Evolutionary conservation across 2,113 vertebrate genomes (phyloP).

Genomic region (Chunga burmeisteri): DNA sequence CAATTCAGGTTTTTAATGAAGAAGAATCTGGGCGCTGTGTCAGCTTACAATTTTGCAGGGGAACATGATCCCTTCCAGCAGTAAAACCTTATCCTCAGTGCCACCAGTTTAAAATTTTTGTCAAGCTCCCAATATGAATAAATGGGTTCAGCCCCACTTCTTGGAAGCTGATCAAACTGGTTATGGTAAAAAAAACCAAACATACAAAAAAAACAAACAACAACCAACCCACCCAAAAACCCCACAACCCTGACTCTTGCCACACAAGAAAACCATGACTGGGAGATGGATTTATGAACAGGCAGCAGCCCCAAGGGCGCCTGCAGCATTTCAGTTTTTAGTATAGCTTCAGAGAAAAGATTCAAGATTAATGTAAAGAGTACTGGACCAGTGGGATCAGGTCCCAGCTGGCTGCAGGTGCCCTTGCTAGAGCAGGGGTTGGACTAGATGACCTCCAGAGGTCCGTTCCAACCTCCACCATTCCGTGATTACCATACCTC

Average conservation of each 20-base stretch:
- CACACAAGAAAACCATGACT: neutral
- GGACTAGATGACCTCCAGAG: neutral
- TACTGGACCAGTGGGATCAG: neutral
- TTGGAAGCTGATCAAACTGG: neutral
- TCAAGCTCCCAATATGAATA: neutral
- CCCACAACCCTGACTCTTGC: too few relatives aligned
- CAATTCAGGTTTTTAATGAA: neutral
- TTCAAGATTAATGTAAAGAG: neutral
- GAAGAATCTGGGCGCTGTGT: neutral
- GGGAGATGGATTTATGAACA: neutral
- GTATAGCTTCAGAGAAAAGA: neutral
- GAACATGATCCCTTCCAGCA: neutral
- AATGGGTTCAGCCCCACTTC: neutral
- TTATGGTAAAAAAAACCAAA: neutral
- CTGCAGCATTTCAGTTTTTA: neutral
- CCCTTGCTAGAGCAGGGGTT: neutral
- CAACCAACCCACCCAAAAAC: too few relatives aligned
- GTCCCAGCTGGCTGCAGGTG: neutral
- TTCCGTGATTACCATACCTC: neutral
- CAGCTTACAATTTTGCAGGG: neutral
- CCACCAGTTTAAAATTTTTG: neutral
- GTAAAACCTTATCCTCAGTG: neutral
- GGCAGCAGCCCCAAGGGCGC: neutral
- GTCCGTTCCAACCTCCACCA: neutral
- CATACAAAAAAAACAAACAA: accelerated